phyloP scores from a whole-genome alignment of 2,888 invertebrate species.

The Hypselothyrea guttata region DNA sequence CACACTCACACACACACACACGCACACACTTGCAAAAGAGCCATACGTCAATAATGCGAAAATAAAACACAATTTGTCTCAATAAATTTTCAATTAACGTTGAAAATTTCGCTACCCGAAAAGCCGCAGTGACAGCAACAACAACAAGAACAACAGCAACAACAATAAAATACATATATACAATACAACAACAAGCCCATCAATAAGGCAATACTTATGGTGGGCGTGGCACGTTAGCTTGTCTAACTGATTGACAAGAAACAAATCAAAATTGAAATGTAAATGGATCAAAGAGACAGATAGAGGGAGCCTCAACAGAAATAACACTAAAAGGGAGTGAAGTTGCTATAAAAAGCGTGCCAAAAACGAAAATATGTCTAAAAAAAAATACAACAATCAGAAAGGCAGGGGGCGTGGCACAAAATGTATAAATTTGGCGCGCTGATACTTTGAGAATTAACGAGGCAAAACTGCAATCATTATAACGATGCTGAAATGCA shows the following conservation, averaged over 20 bases:
- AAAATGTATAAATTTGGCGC: constrained; percentile 3
- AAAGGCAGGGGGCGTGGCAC: constrained; percentile 1
- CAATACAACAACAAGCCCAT: too few relatives aligned
- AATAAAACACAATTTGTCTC: constrained; percentile 69
- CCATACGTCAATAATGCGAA: constrained; percentile 47
- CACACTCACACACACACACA: constrained; percentile 3
- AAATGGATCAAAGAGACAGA: constrained; percentile 50
- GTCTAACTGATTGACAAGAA: constrained; percentile 70
- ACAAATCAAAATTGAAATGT: constrained; percentile 76
- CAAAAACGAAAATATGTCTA: neutral
- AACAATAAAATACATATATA: constrained; percentile 18
- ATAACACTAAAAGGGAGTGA: constrained; percentile 9
- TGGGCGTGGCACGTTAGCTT: constrained; percentile 43
- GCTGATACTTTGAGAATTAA: neutral
- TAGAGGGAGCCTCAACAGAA: too few relatives aligned
- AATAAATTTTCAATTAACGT: constrained; percentile 76
- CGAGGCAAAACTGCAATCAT: neutral
- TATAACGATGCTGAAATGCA: too few relatives aligned
- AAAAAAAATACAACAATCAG: too few relatives aligned
- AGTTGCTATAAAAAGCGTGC: constrained; percentile 1
- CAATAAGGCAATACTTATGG: constrained; percentile 30
- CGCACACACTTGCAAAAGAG: too few relatives aligned
- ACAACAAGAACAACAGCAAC: constrained; percentile 15
- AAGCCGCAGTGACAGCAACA: constrained; percentile 36
- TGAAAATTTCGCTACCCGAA: constrained; percentile 45